Percentiles rank a stretch among this genome's conserved stretches.
phyloP scores from a whole-genome alignment of 2,888 invertebrate genomes.

The Dryobota labecula region DNA sequence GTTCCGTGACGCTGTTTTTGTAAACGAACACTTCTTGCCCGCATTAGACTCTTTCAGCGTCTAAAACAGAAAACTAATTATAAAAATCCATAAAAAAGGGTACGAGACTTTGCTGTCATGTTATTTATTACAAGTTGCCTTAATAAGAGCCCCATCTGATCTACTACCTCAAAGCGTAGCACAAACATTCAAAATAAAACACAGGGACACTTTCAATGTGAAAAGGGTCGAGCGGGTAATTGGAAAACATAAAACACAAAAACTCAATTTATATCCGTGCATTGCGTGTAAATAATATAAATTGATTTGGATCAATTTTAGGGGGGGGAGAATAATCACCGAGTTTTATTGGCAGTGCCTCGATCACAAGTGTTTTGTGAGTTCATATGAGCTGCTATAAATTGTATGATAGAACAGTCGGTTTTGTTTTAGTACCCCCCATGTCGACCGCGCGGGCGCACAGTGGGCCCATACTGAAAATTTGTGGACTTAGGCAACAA shows the following conservation, averaged over 20 bases:
- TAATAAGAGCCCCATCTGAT: constrained; percentile 51
- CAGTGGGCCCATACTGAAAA: too few relatives aligned
- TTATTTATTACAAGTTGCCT: constrained; percentile 52
- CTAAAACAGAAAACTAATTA: constrained; percentile 28
- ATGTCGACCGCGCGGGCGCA: constrained; percentile 47
- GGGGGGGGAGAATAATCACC: constrained; percentile 76
- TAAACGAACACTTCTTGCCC: constrained; percentile 27
- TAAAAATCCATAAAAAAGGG: constrained; percentile 41
- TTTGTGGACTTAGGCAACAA: too few relatives aligned
- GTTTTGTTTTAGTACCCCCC: constrained; percentile 71
- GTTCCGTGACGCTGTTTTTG: constrained; percentile 17
- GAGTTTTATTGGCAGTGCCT: constrained; percentile 74
- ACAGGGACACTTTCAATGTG: constrained; percentile 66
- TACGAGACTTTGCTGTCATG: constrained; percentile 36
- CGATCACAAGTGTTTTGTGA: constrained; percentile 77
- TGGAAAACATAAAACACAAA: constrained; percentile 76
- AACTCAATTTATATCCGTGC: constrained; percentile 75
- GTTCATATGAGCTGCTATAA: constrained; percentile 77
- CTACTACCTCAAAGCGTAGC: constrained; percentile 57
- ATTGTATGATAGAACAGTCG: constrained; percentile 76
- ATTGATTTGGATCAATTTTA: constrained; percentile 80
- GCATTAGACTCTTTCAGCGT: constrained; percentile 14
- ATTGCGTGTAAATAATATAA: constrained; percentile 74
- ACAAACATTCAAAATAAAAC: constrained; percentile 67
- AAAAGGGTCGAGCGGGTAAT: constrained; percentile 73